Conservation (phyloP, 2,797 vertebrate genomes). For the Pangasius larnaudii region DNA sequence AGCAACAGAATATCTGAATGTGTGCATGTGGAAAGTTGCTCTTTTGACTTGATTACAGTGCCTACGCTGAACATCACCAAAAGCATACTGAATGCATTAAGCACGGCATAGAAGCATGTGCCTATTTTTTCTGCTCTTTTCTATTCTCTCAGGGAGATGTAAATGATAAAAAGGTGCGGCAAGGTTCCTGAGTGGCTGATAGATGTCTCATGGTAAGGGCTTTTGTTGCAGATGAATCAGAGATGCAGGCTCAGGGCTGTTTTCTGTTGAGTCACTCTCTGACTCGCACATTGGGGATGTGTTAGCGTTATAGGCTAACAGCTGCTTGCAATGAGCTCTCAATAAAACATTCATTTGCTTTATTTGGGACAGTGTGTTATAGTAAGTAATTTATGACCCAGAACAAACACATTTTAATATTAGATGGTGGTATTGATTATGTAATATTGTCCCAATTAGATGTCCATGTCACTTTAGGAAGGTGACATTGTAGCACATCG, state of each 20-base stretch:
- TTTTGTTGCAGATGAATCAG: conserved; percentile 8
- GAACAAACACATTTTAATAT: neutral
- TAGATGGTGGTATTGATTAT: neutral
- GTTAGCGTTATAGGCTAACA: conserved; percentile 1
- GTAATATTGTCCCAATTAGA: neutral
- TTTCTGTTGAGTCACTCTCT: conserved; percentile 30
- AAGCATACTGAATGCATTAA: neutral
- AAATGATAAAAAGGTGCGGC: neutral
- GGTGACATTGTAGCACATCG: conserved; percentile 15
- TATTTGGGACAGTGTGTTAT: neutral
- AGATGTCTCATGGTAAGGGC: neutral
- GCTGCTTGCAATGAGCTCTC: conserved; percentile 3
- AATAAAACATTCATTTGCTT: neutral
- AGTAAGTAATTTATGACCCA: neutral
- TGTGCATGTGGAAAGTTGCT: neutral
- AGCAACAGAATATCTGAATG: neutral
- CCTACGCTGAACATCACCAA: conserved; percentile 1
- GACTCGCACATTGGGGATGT: neutral
- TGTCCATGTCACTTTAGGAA: neutral
- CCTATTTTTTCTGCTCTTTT: neutral
- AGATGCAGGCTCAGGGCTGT: neutral
- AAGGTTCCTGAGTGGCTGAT: neutral
- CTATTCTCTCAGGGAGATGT: neutral
- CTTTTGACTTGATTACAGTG: neutral
- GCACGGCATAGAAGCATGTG: neutral